Base-by-base conservation (phyloP, 1,140 invertebrate genomes). In the Pachypeltis micranthus region DNA sequence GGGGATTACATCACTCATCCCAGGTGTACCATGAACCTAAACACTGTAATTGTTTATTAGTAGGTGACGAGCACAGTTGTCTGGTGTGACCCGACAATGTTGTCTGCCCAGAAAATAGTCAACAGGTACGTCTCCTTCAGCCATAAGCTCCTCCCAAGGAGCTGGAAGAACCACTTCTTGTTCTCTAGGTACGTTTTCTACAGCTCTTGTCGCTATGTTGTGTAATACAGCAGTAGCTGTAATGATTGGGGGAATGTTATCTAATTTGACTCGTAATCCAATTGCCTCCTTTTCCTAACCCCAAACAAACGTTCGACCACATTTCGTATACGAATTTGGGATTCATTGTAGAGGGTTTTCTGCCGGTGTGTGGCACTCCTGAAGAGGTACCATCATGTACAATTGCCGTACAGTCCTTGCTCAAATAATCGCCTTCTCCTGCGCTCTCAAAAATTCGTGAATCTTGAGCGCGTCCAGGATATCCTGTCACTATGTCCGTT, bases 301-400 rank as follows among this genome's bases (percentile, higher is more conserved):
- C 71, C 74, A 72, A 75, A 74, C n/a, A 55, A 65, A 64, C 73
- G 66, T 69, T 77, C 76, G 54, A 77, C 70, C 1, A 59, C 34
- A 63, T 73, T 75, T 59, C 74, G 65, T 4, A 74, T 76, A 55
- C 66, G 66, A 25, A 74, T 74, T 59, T 76, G 74, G 19, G 74
- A 67, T 58, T 71, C 69, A 67, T 76, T 76, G 55, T 73, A 77
- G 47, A 64, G n/a, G 29, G n/a, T 68, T 26, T 64, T 75, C 70
- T 51, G 56, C 67, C 26, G 21, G 25, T 24, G 60, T 69, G 7
- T 1, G 25, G 39, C 72, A 70, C 58, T 70, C 61, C n/a, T n/a
- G n/a, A n/a, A n/a, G n/a, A n/a, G n/a, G n/a, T n/a, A n/a, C n/a
- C n/a, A n/a, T n/a, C n/a, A 12, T 47, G 47, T 67, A 7, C 61